Evolutionary conservation across 92 coral and sea anemone species (phyloP).

Genomic region (Actinernus sp.): DNA sequence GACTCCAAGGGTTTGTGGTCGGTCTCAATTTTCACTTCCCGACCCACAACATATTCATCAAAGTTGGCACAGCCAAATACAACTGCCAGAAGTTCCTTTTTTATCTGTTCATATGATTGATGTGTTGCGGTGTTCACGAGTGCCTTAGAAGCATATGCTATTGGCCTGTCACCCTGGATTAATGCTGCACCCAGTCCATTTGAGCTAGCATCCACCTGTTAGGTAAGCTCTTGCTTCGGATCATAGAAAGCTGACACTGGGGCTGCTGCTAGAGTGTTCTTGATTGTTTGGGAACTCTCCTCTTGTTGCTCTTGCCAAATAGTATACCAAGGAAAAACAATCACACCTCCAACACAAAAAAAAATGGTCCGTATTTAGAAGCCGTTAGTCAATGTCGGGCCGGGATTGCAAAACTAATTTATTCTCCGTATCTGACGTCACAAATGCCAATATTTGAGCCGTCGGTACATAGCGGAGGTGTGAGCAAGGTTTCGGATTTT

Average conservation of each 20-base stretch:
- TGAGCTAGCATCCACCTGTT: slow-evolving; percentile 66
- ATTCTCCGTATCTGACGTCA: too few relatives aligned
- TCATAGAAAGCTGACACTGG: slow-evolving; percentile 64
- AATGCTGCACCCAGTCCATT: slow-evolving; percentile 59
- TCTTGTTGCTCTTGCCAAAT: slow-evolving; percentile 57
- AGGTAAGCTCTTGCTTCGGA: slow-evolving; percentile 37
- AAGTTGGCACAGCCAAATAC: slow-evolving; percentile 42
- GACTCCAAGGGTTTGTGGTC: slow-evolving; percentile 62
- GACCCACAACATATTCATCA: slow-evolving; percentile 48
- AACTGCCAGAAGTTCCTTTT: slow-evolving; percentile 59
- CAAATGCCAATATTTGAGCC: too few relatives aligned
- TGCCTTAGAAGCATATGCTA: slow-evolving; percentile 42
- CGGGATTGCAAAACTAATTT: too few relatives aligned
- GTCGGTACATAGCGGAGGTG: too few relatives aligned
- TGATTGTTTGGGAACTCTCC: slow-evolving; percentile 44
- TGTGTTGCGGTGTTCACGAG: slow-evolving; percentile 43
- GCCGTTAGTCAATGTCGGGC: too few relatives aligned
- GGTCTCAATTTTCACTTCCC: slow-evolving; percentile 32
- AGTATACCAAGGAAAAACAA: too few relatives aligned
- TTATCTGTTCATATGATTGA: too few relatives aligned
- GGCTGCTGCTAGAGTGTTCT: slow-evolving; percentile 40
- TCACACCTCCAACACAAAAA: too few relatives aligned
- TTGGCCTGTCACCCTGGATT: slow-evolving; percentile 37
- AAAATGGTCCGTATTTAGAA: too few relatives aligned
- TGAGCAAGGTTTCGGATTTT: too few relatives aligned